phyloP scores from a whole-genome alignment of 1,140 invertebrate species.

The Euura lappo region DNA sequence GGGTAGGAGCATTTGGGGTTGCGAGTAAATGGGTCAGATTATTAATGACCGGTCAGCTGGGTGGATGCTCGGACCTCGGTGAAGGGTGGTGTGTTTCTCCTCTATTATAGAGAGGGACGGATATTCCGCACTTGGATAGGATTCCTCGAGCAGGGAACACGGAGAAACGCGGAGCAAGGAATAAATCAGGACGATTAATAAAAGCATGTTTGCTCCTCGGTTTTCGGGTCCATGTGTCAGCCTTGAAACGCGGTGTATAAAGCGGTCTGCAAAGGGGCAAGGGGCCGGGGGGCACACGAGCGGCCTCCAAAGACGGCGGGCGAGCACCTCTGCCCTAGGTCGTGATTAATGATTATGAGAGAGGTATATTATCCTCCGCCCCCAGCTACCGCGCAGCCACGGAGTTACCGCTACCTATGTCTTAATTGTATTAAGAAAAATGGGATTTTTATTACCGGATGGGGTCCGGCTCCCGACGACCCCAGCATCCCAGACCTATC shows the following conservation, averaged over 20 bases:
- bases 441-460: slow-evolving; percentile 38
- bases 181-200: neutral
- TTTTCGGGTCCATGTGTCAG: too few species aligned
- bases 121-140: neutral
- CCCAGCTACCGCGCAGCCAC: slow-evolving; percentile 26
- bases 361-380: slow-evolving; percentile 51
- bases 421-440: slow-evolving; percentile 52
- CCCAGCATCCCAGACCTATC: neutral
- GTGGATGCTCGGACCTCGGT: slow-evolving; percentile 16
- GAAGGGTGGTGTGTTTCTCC: neutral
- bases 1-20: slow-evolving; percentile 28
- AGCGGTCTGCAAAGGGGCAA: too few species aligned
- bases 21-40: slow-evolving; percentile 58
- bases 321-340: slow-evolving; percentile 36
- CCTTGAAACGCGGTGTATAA: too few species aligned
- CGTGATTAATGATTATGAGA: slow-evolving; percentile 59
- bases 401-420: slow-evolving; percentile 33
- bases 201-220: too few species aligned
- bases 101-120: neutral
- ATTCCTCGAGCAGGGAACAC: neutral
- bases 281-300: too few species aligned
- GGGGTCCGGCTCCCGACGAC: neutral
- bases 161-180: neutral
- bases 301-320: slow-evolving; percentile 22
- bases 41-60: slow-evolving; percentile 60